Conservation (phyloP, 2,113 vertebrate genomes). For the Heterocephalus glaber region DNA sequence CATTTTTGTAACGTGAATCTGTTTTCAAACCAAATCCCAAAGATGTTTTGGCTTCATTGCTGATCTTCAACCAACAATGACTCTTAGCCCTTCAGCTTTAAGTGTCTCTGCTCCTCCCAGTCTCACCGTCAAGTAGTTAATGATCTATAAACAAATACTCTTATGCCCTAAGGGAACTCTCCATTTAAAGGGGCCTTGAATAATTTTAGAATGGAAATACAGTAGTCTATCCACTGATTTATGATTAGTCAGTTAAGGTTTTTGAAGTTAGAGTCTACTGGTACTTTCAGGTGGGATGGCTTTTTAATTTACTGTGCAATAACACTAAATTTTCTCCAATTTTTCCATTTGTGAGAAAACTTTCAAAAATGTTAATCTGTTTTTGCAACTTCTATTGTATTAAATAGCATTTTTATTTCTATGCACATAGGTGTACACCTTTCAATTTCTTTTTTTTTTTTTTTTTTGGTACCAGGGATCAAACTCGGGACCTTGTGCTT, state of each 20-base stretch:
- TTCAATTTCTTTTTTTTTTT: background rate
- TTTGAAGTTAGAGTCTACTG: conserved; percentile 37
- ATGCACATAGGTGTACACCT: background rate
- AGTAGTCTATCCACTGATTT: conserved; percentile 48
- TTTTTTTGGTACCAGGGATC: no score
- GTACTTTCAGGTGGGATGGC: conserved; percentile 39
- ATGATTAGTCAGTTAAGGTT: conserved; percentile 60
- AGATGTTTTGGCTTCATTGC: conserved; percentile 57
- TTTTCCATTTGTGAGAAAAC: conserved; percentile 39
- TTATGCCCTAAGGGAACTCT: conserved; percentile 71
- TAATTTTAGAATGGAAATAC: conserved; percentile 71
- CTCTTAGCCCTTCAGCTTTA: conserved; percentile 62
- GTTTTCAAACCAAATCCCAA: conserved; percentile 56
- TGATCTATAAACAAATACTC: conserved; percentile 80
- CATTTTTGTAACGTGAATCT: conserved; percentile 50
- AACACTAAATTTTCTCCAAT: background rate
- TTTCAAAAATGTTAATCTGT: conserved; percentile 9
- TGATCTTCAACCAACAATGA: conserved; percentile 47
- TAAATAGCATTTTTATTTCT: conserved; percentile 28
- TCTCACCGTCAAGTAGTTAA: conserved; percentile 76
- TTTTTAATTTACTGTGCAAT: conserved; percentile 48
- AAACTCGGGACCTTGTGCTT: no score
- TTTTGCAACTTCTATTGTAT: conserved; percentile 26
- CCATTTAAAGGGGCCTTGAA: conserved; percentile 71
- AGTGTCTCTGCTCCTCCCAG: conserved; percentile 42